These are phyloP conservation scores for Charaxes varanes DNA, from an alignment of 1,140 invertebrate species.

Conservation along the genomic window DNA sequence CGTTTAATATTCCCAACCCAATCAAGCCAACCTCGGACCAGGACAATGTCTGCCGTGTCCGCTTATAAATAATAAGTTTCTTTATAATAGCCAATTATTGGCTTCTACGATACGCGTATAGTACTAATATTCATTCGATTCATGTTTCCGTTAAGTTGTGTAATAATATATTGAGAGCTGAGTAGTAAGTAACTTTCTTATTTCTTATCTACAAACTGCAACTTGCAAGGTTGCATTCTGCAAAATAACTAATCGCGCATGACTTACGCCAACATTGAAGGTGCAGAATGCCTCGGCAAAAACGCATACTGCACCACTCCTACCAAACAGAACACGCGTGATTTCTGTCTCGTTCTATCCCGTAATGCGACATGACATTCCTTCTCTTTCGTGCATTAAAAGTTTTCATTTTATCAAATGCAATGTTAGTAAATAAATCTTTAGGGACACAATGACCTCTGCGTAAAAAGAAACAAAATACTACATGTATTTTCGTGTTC, in stretches of 20 bases:
- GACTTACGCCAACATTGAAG: constrained; percentile 27
- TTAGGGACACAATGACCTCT: constrained; percentile 14
- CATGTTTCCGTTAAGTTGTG: no score
- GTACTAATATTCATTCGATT: no score
- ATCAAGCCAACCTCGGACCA: no score
- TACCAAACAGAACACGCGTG: constrained; percentile 36
- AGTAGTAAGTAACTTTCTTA: no score
- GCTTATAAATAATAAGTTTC: no score
- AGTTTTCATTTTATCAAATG: constrained; percentile 20
- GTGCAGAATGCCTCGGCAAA: constrained; percentile 55
- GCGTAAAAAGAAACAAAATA: constrained; percentile 7
- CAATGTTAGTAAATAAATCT: constrained; percentile 22
- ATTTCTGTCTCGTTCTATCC: constrained; percentile 28
- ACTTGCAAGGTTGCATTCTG: background rate
- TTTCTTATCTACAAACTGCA: no score
- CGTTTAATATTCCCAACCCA: no score
- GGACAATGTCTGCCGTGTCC: no score
- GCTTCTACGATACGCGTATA: no score
- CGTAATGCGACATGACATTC: constrained; percentile 7
- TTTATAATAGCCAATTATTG: no score
- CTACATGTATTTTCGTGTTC: no score
- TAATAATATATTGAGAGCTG: no score
- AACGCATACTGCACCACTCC: constrained; percentile 66
- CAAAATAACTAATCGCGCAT: constrained; percentile 7
- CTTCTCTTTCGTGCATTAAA: constrained; percentile 29